phyloP scores from a whole-genome alignment of 2,888 invertebrate genomes.

The Clanis bilineata region DNA sequence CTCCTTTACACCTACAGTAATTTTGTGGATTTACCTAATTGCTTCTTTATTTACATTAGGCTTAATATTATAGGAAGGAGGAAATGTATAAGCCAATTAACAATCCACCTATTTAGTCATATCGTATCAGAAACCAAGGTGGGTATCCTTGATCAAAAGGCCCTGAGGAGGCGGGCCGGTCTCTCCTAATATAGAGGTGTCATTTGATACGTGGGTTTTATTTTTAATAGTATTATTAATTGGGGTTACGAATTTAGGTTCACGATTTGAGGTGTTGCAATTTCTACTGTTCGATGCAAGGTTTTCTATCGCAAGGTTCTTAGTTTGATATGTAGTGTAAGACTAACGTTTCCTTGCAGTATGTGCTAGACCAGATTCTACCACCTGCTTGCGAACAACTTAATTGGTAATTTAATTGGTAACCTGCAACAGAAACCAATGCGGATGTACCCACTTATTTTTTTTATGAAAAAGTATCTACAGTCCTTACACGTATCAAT shows the following conservation, averaged over 20 bases:
- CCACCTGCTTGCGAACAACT: no score
- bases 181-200: conserved; percentile 7
- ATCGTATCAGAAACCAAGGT: no score
- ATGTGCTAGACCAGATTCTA: no score
- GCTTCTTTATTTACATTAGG: no score
- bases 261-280: not conserved
- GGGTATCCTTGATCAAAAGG: not conserved
- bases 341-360: not conserved
- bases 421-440: no score
- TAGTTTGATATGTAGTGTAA: no score
- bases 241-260: not conserved
- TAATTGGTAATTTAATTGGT: no score
- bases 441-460: no score
- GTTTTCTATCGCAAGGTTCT: not conserved
- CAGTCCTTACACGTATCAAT: not conserved
- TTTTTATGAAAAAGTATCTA: no score
- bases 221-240: not conserved
- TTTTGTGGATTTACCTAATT: no score
- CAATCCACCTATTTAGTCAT: no score
- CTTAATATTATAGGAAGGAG: not conserved
- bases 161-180: conserved; percentile 12
- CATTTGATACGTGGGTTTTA: not conserved
- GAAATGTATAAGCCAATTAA: not conserved
- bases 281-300: not conserved
- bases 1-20: no score